These are phyloP conservation scores for Festucalex cinctus DNA, from an alignment of 2,113 vertebrate species.

Conservation along the genomic window DNA sequence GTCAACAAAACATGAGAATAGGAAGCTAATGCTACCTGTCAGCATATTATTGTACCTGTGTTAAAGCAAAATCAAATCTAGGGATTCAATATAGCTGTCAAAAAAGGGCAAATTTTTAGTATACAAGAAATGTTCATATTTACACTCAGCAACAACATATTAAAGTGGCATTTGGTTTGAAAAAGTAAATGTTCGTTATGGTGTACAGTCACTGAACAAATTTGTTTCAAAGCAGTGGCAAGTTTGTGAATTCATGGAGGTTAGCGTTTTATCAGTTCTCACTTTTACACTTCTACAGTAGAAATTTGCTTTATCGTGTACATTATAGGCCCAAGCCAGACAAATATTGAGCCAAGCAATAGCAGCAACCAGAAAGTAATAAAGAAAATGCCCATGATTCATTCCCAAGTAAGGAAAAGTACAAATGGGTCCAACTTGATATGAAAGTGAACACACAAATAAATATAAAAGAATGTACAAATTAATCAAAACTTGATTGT, in stretches of 20 bases:
- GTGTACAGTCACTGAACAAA: conserved; percentile 4
- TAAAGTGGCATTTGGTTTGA: not conserved
- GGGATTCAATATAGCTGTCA: conserved; percentile 34
- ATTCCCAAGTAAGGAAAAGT: conserved; percentile 31
- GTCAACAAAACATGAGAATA: conserved; percentile 24
- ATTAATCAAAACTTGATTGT: conserved; percentile 51
- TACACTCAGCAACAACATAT: conserved; percentile 17
- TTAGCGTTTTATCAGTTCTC: not conserved
- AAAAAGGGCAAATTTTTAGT: conserved; percentile 27
- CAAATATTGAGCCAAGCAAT: conserved; percentile 12
- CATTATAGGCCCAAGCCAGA: not conserved
- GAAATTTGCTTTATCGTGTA: conserved; percentile 18
- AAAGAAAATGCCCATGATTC: conserved; percentile 52
- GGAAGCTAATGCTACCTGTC: conserved; percentile 21
- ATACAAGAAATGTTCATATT: conserved; percentile 25
- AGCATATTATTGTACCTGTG: conserved; percentile 50
- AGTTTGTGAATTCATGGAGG: not conserved
- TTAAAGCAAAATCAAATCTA: conserved; percentile 29
- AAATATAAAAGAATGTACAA: conserved; percentile 43
- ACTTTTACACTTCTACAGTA: conserved; percentile 8
- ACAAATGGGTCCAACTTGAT: conserved; percentile 31
- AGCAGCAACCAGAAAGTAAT: conserved; percentile 10
- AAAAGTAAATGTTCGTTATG: conserved; percentile 10
- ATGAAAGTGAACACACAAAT: conserved; percentile 40
- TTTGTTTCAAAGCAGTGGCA: conserved; percentile 10